phyloP scores from a whole-genome alignment of 2,113 vertebrate species.

The Rhea pennata region DNA sequence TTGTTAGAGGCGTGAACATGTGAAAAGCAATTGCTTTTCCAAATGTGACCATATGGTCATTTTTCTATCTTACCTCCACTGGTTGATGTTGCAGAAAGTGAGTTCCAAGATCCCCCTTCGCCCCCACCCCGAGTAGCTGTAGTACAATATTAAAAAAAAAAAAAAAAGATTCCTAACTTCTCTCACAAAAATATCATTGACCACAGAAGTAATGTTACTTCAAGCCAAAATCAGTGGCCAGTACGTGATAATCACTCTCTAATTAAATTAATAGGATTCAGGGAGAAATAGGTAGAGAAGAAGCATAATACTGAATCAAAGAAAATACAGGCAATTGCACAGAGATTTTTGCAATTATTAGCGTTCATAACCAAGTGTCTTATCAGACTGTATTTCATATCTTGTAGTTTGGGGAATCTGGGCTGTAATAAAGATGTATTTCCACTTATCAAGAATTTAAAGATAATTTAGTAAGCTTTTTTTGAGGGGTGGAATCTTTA shows the following conservation, averaged over 20 bases:
- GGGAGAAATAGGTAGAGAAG: not conserved
- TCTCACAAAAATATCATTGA: not conserved
- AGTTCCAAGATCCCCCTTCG: not conserved
- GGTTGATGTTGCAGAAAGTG: not conserved
- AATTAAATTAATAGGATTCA: not conserved
- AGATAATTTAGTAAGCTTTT: not conserved
- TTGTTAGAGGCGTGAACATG: accelerated
- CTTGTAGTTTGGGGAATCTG: not conserved
- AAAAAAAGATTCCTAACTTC: not conserved
- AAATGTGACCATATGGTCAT: not conserved
- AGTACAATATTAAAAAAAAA: not conserved
- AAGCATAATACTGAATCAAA: not conserved
- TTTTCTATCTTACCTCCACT: not conserved
- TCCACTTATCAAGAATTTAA: not conserved
- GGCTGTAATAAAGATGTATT: not conserved
- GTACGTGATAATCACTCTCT: not conserved
- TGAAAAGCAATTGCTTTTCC: not conserved
- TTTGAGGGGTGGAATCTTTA: not conserved
- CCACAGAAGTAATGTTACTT: not conserved
- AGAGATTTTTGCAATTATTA: not conserved
- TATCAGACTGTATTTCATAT: not conserved
- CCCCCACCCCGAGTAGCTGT: not conserved
- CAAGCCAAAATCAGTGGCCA: not conserved
- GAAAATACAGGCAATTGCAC: not conserved
- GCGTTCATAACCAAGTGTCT: not conserved